A percentile compares a stretch with the other conserved stretches of the same genome.
phyloP scores from a whole-genome alignment of 2,113 vertebrate genomes.

The Chaenocephalus aceratus region DNA sequence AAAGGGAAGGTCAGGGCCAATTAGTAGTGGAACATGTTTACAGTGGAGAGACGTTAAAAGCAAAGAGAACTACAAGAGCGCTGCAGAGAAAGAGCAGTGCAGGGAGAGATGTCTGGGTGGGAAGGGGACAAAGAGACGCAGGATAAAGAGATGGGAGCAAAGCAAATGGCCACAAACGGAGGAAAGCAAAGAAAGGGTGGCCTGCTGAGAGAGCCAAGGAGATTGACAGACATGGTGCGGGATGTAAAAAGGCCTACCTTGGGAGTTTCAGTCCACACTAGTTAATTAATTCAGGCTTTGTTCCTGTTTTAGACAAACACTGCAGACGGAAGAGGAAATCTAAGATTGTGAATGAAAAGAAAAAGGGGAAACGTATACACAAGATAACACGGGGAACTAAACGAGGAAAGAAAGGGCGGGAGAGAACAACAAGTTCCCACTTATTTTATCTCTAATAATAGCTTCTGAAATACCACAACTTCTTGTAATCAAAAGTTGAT shows the following conservation, averaged over 20 bases:
- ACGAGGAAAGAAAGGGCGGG: slow-evolving; percentile 9
- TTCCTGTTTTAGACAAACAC: slow-evolving; percentile 66
- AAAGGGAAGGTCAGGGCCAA: slow-evolving; percentile 60
- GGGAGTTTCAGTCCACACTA: slow-evolving; percentile 67
- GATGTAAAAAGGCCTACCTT: slow-evolving; percentile 56
- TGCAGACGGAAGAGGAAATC: slow-evolving; percentile 44
- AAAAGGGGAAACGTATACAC: slow-evolving; percentile 39
- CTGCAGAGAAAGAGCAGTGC: background rate
- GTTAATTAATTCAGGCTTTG: slow-evolving; percentile 81
- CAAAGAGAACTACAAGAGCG: slow-evolving; percentile 9
- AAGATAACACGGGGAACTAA: slow-evolving; percentile 30
- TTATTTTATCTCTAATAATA: slow-evolving; percentile 71
- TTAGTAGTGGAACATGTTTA: slow-evolving; percentile 49
- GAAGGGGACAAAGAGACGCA: slow-evolving; percentile 31
- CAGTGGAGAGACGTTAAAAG: slow-evolving; percentile 25
- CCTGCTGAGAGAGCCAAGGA: slow-evolving; percentile 47
- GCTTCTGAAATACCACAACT: slow-evolving; percentile 59
- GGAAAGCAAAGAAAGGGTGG: slow-evolving; percentile 43
- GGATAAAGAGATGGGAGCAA: slow-evolving; percentile 1
- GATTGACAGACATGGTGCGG: slow-evolving; percentile 65
- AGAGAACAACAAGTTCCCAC: slow-evolving; percentile 50
- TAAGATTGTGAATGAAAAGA: slow-evolving; percentile 12
- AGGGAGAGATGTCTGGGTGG: slow-evolving; percentile 29
- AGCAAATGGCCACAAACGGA: slow-evolving; percentile 39
- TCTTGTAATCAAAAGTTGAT: slow-evolving; percentile 64